Conservation (phyloP, 30 jellyfish, hydroid and myxozoan species). For the Aurelia coerulea region DNA sequence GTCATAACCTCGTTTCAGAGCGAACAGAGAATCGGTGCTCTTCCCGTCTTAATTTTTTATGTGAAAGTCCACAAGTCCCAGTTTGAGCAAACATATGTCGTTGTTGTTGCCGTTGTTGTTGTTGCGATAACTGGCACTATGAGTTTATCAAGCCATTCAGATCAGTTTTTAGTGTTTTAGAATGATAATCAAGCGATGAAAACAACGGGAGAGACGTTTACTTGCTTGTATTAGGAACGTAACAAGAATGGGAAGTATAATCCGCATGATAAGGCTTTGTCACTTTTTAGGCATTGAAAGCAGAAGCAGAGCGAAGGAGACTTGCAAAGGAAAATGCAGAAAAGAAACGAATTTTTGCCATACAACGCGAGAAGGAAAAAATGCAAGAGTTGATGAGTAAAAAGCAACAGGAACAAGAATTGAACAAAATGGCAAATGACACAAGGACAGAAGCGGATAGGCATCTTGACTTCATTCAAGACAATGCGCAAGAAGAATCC, state of each 20-base stretch:
- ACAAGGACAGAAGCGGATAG: constrained; percentile 2
- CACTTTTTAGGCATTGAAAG: constrained; percentile 35
- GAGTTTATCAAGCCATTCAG: too few species aligned
- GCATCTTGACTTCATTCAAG: neutral
- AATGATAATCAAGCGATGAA: neutral
- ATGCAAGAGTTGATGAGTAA: constrained; percentile 26
- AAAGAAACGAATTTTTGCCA: constrained; percentile 12
- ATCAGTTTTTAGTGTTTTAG: too few species aligned
- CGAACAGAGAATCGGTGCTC: too few species aligned
- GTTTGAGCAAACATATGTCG: too few species aligned
- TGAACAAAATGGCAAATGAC: neutral
- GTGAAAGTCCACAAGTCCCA: too few species aligned
- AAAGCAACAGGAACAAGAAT: constrained; percentile 36
- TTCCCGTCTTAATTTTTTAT: too few species aligned
- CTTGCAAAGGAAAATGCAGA: constrained; percentile 48
- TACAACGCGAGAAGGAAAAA: constrained; percentile 48
- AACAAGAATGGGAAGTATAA: too few species aligned
- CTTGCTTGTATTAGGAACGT: too few species aligned
- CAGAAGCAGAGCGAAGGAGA: constrained; percentile 55
- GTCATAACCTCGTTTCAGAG: too few species aligned
- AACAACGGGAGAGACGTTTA: neutral
- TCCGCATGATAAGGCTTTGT: neutral
- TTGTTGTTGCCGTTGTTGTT: too few species aligned
- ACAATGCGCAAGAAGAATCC: constrained; percentile 11
- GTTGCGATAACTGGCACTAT: too few species aligned